Evolutionary conservation across 2,113 vertebrate genomes (phyloP).

Genomic region (Aplodontia rufa): DNA sequence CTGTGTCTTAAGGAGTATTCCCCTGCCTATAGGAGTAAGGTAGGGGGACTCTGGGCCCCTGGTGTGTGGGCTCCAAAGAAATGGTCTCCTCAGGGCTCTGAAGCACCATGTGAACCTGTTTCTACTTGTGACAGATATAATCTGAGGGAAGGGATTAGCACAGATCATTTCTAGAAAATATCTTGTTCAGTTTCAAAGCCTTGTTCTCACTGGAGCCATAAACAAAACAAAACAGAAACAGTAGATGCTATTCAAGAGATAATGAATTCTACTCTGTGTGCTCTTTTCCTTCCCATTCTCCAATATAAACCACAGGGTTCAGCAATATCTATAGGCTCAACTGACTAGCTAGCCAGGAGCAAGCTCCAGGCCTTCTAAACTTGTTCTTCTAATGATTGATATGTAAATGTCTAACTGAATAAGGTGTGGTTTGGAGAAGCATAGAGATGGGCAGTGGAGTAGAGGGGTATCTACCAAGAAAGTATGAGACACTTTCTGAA

Average conservation of each 20-base stretch:
- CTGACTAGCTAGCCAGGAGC: not conserved
- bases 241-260: slow-evolving; percentile 21
- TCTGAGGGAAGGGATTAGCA: slow-evolving; percentile 10
- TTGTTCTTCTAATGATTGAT: slow-evolving; percentile 39
- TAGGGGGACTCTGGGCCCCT: slow-evolving; percentile 19
- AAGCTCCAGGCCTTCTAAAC: slow-evolving; percentile 4
- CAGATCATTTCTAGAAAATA: slow-evolving; percentile 47
- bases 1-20: slow-evolving; percentile 13
- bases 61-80: slow-evolving; percentile 39
- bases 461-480: slow-evolving; percentile 39
- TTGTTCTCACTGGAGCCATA: slow-evolving; percentile 40
- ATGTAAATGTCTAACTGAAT: not conserved
- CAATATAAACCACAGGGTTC: not conserved
- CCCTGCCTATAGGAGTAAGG: slow-evolving; percentile 21
- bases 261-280: slow-evolving; percentile 17
- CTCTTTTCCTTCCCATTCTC: slow-evolving; percentile 6
- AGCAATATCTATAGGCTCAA: not conserved
- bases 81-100: slow-evolving; percentile 53
- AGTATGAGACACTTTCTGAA: slow-evolving; percentile 37
- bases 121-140: slow-evolving; percentile 32
- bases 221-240: too few species aligned
- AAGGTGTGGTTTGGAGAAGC: not conserved
- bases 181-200: slow-evolving; percentile 67
- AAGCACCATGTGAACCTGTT: slow-evolving; percentile 72
- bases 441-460: not conserved